Percentiles rank a stretch among this genome's conserved stretches.
These are phyloP conservation scores for Epirrhoe alternata DNA, from an alignment of 2,888 invertebrate genomes.

Conservation along the genomic window DNA sequence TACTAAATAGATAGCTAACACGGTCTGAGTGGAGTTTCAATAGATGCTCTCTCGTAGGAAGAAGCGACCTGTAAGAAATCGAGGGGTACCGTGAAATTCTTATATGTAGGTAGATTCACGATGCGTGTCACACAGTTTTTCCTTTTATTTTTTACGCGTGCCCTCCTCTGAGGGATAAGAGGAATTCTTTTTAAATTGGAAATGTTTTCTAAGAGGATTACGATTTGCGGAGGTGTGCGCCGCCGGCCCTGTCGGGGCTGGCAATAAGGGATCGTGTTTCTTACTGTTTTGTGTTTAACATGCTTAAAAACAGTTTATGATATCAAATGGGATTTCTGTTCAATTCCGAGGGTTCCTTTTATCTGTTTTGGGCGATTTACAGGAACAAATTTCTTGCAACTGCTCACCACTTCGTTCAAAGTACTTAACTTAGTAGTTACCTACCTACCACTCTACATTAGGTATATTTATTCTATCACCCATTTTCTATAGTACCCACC, in stretches of 20 bases:
- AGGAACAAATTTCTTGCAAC: background rate
- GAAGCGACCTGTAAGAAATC: slow-evolving; percentile 84
- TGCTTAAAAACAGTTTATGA: slow-evolving; percentile 59
- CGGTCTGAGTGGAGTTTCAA: slow-evolving; percentile 85
- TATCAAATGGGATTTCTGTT: slow-evolving; percentile 53
- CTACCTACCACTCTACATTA: background rate
- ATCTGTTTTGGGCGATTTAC: background rate
- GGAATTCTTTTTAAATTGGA: slow-evolving; percentile 86
- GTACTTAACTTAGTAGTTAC: too few relatives aligned
- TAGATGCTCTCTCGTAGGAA: slow-evolving; percentile 83
- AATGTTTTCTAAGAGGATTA: slow-evolving; percentile 86
- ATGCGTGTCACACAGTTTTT: slow-evolving; percentile 79
- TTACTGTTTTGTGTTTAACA: slow-evolving; percentile 70
- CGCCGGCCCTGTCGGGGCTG: slow-evolving; percentile 56
- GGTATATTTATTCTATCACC: too few relatives aligned
- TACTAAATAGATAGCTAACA: slow-evolving; percentile 86
- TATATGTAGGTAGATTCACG: slow-evolving; percentile 52
- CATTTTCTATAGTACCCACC: too few relatives aligned
- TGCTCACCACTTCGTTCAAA: background rate
- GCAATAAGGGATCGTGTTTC: slow-evolving; percentile 73
- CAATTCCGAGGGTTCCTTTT: background rate
- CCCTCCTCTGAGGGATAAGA: slow-evolving; percentile 81
- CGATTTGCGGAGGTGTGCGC: slow-evolving; percentile 81
- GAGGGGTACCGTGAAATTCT: slow-evolving; percentile 72
- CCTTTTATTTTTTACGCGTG: slow-evolving; percentile 83